Base-by-base conservation (phyloP, 2,113 vertebrate genomes). In the Hydropotes inermis region DNA sequence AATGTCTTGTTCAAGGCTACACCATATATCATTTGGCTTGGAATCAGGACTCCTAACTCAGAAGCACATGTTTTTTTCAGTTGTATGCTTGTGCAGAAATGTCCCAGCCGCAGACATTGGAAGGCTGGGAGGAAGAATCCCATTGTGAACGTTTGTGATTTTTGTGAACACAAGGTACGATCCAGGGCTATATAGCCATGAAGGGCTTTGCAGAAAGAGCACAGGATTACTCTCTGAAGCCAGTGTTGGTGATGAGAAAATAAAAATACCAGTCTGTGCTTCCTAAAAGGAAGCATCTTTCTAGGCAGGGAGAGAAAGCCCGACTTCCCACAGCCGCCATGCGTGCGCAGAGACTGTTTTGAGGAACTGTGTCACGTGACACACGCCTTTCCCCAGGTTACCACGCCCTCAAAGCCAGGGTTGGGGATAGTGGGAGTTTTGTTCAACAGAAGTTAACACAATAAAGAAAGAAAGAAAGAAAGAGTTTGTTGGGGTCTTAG, bases 151-250 rank as follows among this genome's bases (percentile, higher is more conserved):
- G 21, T 74, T 96, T 94, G 82, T 90, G 4, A 21, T 8, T 89
- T 95, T 81, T 91, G 6, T 93, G 45, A 78, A 39, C 90, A 47
- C 25, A 16, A 88, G 52, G 36, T 78, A 13, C 33, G 76, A 30
- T 89, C 45, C n/a, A 39, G 60, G 87, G 61, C 52, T 76, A 23
- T 36, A n/a, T 5, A 89, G 23, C 78, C 43, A n/a, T 12, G 36
- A 83, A 89, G 67, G 76, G 92, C 50, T 96, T 43, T 86, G 33
- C 88, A 61, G 60, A 94, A 93, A 89, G 70, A 89, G 91, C 43
- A 70, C 13, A 57, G 17, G 27, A 67, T 94, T 76, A 67, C 70
- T 79, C 10, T 67, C 33, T 94, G 39, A 91, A 97, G 88, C 78
- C 17, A 33, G n/a, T 10, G 15, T 74, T 92, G 79, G 7, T 90